Conservation (phyloP, 2,797 vertebrate genomes). For the Manis pentadactyla region DNA sequence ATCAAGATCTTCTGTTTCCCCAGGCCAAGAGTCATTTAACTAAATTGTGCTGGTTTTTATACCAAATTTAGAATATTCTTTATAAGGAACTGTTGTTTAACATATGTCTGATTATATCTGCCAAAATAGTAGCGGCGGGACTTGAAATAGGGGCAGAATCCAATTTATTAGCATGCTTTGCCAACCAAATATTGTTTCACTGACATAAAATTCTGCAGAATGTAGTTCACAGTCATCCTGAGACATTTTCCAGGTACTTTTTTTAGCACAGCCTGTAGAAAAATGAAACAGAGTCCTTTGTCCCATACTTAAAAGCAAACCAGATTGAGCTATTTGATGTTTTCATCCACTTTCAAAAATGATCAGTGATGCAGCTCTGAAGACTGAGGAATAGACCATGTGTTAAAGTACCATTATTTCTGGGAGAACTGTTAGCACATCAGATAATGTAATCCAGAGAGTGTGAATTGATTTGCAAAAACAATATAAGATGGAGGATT, state of each 20-base stretch:
- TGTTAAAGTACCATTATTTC: neutral
- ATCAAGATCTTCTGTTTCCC: neutral
- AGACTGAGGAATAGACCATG: neutral
- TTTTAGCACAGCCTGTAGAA: neutral
- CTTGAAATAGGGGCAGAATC: neutral
- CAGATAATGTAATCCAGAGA: neutral
- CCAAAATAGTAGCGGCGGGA: neutral
- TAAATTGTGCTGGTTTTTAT: neutral
- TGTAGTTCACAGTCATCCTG: neutral
- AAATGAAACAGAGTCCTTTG: conserved; percentile 58
- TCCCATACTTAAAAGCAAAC: conserved; percentile 11
- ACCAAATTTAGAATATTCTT: neutral
- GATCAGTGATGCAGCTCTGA: neutral
- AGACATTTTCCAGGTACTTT: neutral
- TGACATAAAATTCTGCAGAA: conserved; percentile 1
- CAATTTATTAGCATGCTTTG: neutral
- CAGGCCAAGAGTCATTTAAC: neutral
- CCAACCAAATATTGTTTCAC: neutral
- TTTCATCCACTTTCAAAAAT: conserved; percentile 47
- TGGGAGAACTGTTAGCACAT: neutral
- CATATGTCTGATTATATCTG: neutral
- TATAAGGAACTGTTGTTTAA: neutral
- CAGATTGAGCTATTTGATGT: conserved; percentile 11
- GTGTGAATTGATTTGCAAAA: neutral
- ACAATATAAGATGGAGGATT: neutral